Conservation (phyloP, 1,140 invertebrate species). For the Sycophaga agraensis region DNA sequence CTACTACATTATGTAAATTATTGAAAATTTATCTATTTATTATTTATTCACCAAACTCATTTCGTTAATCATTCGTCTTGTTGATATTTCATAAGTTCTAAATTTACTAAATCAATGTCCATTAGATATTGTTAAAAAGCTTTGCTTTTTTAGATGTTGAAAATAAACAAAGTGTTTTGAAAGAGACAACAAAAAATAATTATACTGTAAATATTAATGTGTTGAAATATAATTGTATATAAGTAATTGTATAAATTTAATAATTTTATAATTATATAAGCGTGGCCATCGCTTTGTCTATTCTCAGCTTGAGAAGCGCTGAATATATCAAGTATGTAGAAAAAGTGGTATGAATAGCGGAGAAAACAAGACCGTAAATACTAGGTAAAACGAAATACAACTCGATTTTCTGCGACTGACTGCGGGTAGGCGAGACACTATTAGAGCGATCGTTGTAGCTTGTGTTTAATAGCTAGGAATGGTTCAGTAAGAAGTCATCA, state of each 20-base stretch:
- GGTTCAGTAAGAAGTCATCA: slow-evolving; percentile 66
- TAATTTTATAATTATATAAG: too few relatives aligned
- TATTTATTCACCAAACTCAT: too few relatives aligned
- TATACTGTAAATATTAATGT: too few relatives aligned
- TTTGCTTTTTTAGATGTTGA: slow-evolving; percentile 11
- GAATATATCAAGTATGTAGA: neutral
- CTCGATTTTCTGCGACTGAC: neutral
- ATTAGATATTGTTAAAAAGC: neutral
- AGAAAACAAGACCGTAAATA: too few relatives aligned
- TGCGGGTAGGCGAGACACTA: slow-evolving; percentile 42
- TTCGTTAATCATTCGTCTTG: neutral
- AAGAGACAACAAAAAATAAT: neutral
- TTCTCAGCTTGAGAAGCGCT: slow-evolving; percentile 35
- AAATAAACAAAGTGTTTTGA: slow-evolving; percentile 15
- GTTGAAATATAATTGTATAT: too few relatives aligned
- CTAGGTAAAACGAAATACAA: too few relatives aligned
- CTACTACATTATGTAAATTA: too few relatives aligned
- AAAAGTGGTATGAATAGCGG: neutral
- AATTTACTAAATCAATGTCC: neutral
- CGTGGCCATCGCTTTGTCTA: slow-evolving; percentile 27
- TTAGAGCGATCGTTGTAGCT: slow-evolving; percentile 56
- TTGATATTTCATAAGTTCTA: neutral
- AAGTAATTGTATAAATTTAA: too few relatives aligned
- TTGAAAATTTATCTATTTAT: neutral
- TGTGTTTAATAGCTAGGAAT: slow-evolving; percentile 58